Evolutionary conservation across 2,113 vertebrate species (phyloP), one percentile per base, ranked within the genome.

Genomic region (Lynx canadensis): DNA sequence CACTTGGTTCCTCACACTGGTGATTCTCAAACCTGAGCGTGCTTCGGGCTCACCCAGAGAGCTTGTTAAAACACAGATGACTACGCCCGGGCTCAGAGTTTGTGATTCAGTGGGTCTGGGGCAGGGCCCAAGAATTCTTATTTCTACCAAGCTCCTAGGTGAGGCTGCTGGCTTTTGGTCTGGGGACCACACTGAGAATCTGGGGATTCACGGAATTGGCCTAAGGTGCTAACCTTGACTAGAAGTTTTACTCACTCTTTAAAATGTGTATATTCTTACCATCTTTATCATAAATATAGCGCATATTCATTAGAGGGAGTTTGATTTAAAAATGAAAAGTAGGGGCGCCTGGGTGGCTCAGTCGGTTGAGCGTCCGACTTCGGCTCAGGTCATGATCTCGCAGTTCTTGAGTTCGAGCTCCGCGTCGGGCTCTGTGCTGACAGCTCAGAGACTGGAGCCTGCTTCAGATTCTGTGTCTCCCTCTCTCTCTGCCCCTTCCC

Each of bases 281-380:
- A 80, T 80, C 9, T 57, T 71, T 92, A 41, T 92, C 60, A 82
- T 83, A 65, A 78, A 55, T 68, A 69, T 25, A 83, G 9, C 29
- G 0, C n/a, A n/a, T 85, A 83, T 63, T 91, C 25, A 60, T 93
- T 80, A 31, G 45, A 87, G 19, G 48, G 82, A 83, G 80, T 76
- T 45, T 52, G 27, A 38, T 25, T 96, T 89, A 74, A 63, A 94
- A 92, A 71, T 38, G 74, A 93, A 73, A 94, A 90, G 31, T 45
- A 82, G 52, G 31, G 55, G 55, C 6, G 55, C 55, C 55, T 18
- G 55, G 55, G 55, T 19, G 18, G 52, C 18, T 55, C 18, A 45
- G 41, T 45, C 41, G 41, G 41, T 45, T 7, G 6, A 45, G 6
- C 1, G 41, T 45, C 41, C 1, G 6, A 45, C 41, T 45, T 45